Base-by-base conservation (phyloP, 2,113 vertebrate genomes). In the Onychostruthus taczanowskii region DNA sequence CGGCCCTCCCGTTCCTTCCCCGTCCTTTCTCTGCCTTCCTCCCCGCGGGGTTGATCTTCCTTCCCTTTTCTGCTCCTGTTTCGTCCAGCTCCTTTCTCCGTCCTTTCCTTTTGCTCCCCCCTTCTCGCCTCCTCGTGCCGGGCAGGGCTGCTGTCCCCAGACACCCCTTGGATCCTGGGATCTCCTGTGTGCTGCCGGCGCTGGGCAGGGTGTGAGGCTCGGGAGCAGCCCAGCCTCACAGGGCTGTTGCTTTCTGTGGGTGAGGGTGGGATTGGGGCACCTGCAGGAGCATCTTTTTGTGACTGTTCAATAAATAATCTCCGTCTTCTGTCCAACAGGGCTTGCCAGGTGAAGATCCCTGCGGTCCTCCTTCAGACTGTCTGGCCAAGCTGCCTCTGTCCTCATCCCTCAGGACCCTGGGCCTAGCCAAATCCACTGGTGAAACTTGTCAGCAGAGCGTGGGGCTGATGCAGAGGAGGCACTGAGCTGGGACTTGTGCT, bases 121-220 rank as follows among this genome's bases (percentile, higher is more conserved):
- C 7, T 27, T 11, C 12, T 64, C 15, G 6, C 11, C 18, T 37
- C 21, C 30, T 41, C 5, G 1, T 20, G 8, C 27, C 33, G 4
- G 31, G 37, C 22, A 22, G 35, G 37, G 37, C 8, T 33, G 26
- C 4, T 81, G 44, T 58, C 19, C 33, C 68, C 22, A 14, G 3
- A 15, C 6, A 20, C 6, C 7, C 4, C 44, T 37, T 19, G 41
- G 1, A 7, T 52, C 5, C 3, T 4, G 13, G 33, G 31, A 13
- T 31, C 13, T 43, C 8, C 2, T 5, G 13, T 5, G 1, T 2
- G 3, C 9, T 46, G 35, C 16, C n/a, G 49, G 7, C 5, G 7
- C 27, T 39, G 28, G 35, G 35, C 17, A 37, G 22, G 55, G 7
- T 24, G 3, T 72, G n/a, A 22, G n/a, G 35, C 16, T 64, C 43